Base-by-base conservation (phyloP, 2,113 vertebrate genomes). In the Chunga burmeisteri region DNA sequence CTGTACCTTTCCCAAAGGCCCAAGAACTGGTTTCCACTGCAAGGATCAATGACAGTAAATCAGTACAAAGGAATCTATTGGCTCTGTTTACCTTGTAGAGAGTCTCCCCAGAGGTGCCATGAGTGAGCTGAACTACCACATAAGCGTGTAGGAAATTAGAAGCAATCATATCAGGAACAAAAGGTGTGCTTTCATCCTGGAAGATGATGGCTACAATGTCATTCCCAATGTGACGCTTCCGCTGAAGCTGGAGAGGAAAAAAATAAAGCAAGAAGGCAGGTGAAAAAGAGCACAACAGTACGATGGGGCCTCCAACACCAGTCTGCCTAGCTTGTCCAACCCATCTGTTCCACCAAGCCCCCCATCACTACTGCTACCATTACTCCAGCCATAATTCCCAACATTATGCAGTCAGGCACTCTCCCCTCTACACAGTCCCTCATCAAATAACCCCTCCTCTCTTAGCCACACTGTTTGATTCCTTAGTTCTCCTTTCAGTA, bases 211-310 rank as follows among this genome's bases (percentile, higher is more conserved):
- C 98, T 74, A 99, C 99, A 14, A 99, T 99, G 92, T 99, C 99
- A 77, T 99, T 99, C n/a, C 99, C 99, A 30, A 99, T 99, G 96
- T 99, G 99, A 81, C 99, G 98, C 91, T 99, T 99, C 86, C 99
- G 98, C 96, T 99, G 99, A 73, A 99, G 98, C 99, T 99, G 95
- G 21, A 83, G n/a, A 73, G 38, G 23, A n/a, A 79, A 81, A 62
- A 72, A 49, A 40, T 30, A 53, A 71, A 62, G 44, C 2, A 3
- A 68, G 38, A 72, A 80, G 22, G 36, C n/a, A 86, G 23, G 29
- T 75, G 50, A 81, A 62, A 89, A 73, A 56, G 18, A 62, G 68
- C 16, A 53, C 32, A 89, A 81, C 6, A 30, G 22, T 21, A 34
- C 2, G 8, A 75, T 7, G 13, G 13, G 13, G 25, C 66, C 49